Evolutionary conservation across 2,888 invertebrate species (phyloP).

Genomic region (Agrypnus murinus): DNA sequence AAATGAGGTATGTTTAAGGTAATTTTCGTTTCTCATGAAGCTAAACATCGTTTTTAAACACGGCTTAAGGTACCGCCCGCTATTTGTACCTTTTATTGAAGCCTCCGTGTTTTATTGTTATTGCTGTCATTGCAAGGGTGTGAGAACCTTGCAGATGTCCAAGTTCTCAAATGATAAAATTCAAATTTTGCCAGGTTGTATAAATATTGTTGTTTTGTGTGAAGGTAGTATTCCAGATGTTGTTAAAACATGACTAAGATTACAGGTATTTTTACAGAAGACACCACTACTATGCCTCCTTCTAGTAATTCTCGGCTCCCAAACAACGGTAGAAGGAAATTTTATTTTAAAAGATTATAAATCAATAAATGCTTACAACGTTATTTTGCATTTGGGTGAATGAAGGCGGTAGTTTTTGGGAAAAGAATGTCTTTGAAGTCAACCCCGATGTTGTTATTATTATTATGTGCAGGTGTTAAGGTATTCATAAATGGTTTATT

Average conservation of each 20-base stretch:
- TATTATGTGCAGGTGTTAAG: no score
- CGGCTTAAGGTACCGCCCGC: constrained; percentile 44
- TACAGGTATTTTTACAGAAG: constrained; percentile 38
- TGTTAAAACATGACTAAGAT: constrained; percentile 10
- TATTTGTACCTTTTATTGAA: constrained; percentile 47
- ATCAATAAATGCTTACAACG: constrained; percentile 27
- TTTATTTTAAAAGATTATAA: constrained; percentile 19
- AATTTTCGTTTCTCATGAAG: constrained; percentile 40
- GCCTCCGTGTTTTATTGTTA: constrained; percentile 51
- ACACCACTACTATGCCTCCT: no score
- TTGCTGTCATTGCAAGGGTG: constrained; percentile 51
- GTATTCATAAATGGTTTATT: no score
- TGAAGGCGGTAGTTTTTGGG: no score
- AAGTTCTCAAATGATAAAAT: constrained; percentile 52
- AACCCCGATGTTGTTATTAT: no score
- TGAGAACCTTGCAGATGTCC: constrained; percentile 45
- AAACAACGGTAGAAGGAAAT: no score
- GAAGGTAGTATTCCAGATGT: constrained; percentile 45
- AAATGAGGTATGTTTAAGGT: constrained; percentile 29
- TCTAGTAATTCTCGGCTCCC: no score
- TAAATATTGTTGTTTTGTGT: constrained; percentile 41
- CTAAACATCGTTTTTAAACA: no score
- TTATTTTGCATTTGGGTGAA: background rate
- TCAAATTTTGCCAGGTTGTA: constrained; percentile 53
- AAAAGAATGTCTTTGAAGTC: no score